Percentiles rank a stretch among this genome's conserved stretches.
Evolutionary conservation across 2,113 vertebrate species (phyloP).

Genomic region (Thymallus thymallus): DNA sequence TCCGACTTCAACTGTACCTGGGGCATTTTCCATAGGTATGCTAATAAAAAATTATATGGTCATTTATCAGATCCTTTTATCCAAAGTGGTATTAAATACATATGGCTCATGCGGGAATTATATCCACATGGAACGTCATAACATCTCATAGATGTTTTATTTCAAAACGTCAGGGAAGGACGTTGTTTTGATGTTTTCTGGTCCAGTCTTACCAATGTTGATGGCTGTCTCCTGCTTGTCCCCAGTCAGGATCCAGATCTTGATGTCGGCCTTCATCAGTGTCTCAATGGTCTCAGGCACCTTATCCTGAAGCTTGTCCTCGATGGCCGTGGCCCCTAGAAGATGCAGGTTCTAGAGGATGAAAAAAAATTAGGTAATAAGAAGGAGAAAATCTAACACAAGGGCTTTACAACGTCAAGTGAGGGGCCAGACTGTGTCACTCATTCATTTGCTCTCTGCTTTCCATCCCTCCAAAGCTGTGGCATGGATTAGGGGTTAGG

Average conservation of each 20-base stretch:
- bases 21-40: too few relatives aligned
- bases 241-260: slow-evolving; percentile 98
- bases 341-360: slow-evolving; percentile 88
- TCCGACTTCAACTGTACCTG: too few relatives aligned
- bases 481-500: slow-evolving; percentile 23
- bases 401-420: slow-evolving; percentile 54
- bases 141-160: too few relatives aligned
- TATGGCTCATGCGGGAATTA: too few relatives aligned
- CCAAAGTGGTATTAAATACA: too few relatives aligned
- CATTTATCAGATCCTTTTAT: too few relatives aligned
- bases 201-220: slow-evolving; percentile 87
- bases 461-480: slow-evolving; percentile 36
- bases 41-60: too few relatives aligned
- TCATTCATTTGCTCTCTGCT: slow-evolving; percentile 32
- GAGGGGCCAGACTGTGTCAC: slow-evolving; percentile 46
- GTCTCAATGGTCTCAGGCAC: slow-evolving; percentile 98
- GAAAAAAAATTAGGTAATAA: background rate
- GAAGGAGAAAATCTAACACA: slow-evolving; percentile 8
- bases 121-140: too few relatives aligned
- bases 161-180: too few relatives aligned
- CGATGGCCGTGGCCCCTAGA: slow-evolving; percentile 95
- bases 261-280: slow-evolving; percentile 96
- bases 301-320: slow-evolving; percentile 95
- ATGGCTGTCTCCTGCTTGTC: slow-evolving; percentile 99
- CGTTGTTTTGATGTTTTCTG: too few relatives aligned